These are phyloP conservation scores for Melanotaenia boesemani DNA, from an alignment of 2,797 vertebrate genomes.

Conservation along the genomic window DNA sequence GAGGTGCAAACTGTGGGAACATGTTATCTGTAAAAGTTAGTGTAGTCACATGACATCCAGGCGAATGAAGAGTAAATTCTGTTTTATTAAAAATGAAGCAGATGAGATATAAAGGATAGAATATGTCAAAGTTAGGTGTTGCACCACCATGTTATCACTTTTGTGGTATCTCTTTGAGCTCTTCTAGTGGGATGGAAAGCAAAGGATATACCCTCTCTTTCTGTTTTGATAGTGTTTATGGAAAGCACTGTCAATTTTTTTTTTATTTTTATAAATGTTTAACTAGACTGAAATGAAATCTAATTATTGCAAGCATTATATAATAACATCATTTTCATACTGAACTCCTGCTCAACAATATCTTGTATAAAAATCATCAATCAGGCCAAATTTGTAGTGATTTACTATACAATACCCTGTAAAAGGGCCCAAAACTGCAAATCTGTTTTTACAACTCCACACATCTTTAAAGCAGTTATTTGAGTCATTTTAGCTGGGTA, in stretches of 20 bases:
- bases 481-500: no score
- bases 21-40: not conserved
- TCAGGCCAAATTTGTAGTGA: no score
- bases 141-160: no score
- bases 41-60: not conserved
- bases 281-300: not conserved
- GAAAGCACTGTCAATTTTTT: not conserved
- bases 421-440: no score
- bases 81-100: not conserved
- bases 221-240: not conserved
- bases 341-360: no score
- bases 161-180: no score
- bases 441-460: not conserved
- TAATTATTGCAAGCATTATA: no score
- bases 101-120: no score
- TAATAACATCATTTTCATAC: no score
- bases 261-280: not conserved
- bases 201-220: not conserved
- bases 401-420: no score
- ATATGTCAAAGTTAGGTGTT: no score
- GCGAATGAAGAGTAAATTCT: not conserved
- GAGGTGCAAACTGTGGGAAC: not conserved
- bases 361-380: no score
- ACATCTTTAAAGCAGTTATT: not conserved
- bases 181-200: not conserved